Evolutionary conservation across 1,140 invertebrate species (phyloP), one percentile per base, ranked within the genome.

Genomic region (Hylyphantes graminicola): DNA sequence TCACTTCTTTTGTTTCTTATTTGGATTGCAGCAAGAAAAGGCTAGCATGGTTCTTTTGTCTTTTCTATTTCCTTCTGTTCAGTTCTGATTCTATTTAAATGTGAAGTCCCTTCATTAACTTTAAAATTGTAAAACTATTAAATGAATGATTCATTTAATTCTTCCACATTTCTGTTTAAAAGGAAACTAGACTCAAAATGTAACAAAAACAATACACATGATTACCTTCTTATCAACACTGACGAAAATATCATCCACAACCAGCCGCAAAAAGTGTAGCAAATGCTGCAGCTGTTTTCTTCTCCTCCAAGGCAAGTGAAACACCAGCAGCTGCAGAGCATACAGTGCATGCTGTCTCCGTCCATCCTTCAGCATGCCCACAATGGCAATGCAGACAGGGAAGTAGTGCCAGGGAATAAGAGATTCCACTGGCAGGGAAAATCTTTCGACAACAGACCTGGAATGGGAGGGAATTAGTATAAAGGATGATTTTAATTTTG

Each of bases 221-320:
- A 72, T 75, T 83, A 85, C 82, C 74, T 53, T 85, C 54, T 85
- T 85, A 21, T 85, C 82, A 15, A 85, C 63, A 54, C 73, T 77
- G n/a, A 77, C 82, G 70, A 85, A 85, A n/a, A 85, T 74, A 65
- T 85, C 82, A 48, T 72, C 21, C 17, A 85, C 82, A 51, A 85
- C 82, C 7, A 85, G 21, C 17, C 77, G 72, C 55, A 85, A 67
- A 65, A 85, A 85, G 21, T 77, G 19, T 9, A 85, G 67, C n/a
- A 85, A 59, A 17, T 76, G 63, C 35, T 70, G 74, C 15, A 85
- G 17, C 35, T 85, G 82, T 19, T 68, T 50, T 13, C 65, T 48
- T 63, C 82, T 51, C 48, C 61, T 67, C 73, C 73, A 77, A 15
- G 82, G 82, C 35, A 85, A 55, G 61, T 68, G 63, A 51, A 76